Percentiles rank a stretch among this genome's conserved stretches.
phyloP scores from a whole-genome alignment of 2,888 invertebrate genomes.

The Tetramorium bicarinatum region DNA sequence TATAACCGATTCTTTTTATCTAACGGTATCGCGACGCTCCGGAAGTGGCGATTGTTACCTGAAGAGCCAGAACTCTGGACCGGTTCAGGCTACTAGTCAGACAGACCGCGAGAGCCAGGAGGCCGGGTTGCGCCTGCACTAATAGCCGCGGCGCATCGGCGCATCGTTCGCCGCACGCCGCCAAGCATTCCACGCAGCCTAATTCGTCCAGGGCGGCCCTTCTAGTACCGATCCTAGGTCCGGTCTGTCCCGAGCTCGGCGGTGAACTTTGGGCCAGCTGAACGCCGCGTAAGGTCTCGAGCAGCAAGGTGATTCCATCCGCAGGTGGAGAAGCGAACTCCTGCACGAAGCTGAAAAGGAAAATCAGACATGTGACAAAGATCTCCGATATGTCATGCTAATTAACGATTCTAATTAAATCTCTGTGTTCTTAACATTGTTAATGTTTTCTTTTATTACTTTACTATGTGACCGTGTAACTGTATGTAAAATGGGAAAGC shows the following conservation, averaged over 20 bases:
- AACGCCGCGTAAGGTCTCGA: constrained; percentile 95
- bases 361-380: constrained; percentile 24
- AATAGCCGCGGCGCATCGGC: constrained; percentile 93
- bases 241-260: constrained; percentile 84
- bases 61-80: constrained; percentile 93
- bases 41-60: constrained; percentile 88
- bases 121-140: constrained; percentile 92
- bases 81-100: constrained; percentile 96
- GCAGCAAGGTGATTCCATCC: constrained; percentile 94
- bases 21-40: constrained; percentile 61
- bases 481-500: not conserved
- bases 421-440: not conserved
- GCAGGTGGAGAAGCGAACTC: constrained; percentile 96
- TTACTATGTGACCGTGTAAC: not conserved
- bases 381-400: not conserved
- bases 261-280: constrained; percentile 92
- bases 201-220: constrained; percentile 94
- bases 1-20: constrained; percentile 13
- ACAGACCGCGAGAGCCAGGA: constrained; percentile 94
- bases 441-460: not conserved
- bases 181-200: constrained; percentile 95
- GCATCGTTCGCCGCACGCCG: constrained; percentile 93
- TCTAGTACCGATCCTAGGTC: constrained; percentile 85
- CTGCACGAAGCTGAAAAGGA: constrained; percentile 93
- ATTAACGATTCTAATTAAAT: not conserved